These are phyloP conservation scores for Scaptomyza cyrtandrae DNA, from an alignment of 2,888 invertebrate species.

Conservation along the genomic window DNA sequence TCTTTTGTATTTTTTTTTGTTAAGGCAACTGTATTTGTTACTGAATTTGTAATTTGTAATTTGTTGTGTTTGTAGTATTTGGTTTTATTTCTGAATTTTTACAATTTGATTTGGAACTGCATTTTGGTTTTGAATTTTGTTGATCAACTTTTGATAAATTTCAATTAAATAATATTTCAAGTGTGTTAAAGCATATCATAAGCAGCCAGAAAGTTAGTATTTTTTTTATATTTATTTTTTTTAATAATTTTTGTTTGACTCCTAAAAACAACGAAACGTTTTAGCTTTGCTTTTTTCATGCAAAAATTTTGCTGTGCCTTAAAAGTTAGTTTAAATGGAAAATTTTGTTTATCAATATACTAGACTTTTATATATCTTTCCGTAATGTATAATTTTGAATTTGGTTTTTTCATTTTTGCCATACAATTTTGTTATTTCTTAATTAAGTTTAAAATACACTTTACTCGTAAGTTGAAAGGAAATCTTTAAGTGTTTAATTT, in stretches of 20 bases:
- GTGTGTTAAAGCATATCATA: slow-evolving; percentile 54
- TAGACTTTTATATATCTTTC: slow-evolving; percentile 47
- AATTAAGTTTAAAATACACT: slow-evolving; percentile 48
- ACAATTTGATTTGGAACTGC: slow-evolving; percentile 55
- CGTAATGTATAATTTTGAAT: slow-evolving; percentile 48
- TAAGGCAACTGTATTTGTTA: slow-evolving; percentile 84
- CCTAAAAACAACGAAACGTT: slow-evolving; percentile 83
- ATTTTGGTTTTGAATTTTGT: slow-evolving; percentile 56
- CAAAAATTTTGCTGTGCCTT: slow-evolving; percentile 70
- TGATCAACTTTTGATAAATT: slow-evolving; percentile 46
- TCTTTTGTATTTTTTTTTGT: slow-evolving; percentile 67
- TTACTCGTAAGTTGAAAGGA: slow-evolving; percentile 39
- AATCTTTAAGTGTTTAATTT: slow-evolving; percentile 54
- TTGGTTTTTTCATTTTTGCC: slow-evolving; percentile 39
- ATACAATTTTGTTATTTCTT: slow-evolving; percentile 44
- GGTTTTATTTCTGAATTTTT: slow-evolving; percentile 55
- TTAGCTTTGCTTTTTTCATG: slow-evolving; percentile 20
- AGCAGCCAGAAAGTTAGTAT: slow-evolving; percentile 65
- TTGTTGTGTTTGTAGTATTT: slow-evolving; percentile 58
- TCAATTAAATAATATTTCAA: slow-evolving; percentile 34
- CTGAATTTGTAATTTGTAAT: slow-evolving; percentile 71
- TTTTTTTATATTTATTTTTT: slow-evolving; percentile 30
- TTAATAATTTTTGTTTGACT: slow-evolving; percentile 62
- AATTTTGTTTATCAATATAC: slow-evolving; percentile 57
- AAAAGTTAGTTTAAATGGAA: slow-evolving; percentile 58